Base-by-base conservation (phyloP, 2,797 vertebrate genomes). In the Poeciliopsis gracilis region DNA sequence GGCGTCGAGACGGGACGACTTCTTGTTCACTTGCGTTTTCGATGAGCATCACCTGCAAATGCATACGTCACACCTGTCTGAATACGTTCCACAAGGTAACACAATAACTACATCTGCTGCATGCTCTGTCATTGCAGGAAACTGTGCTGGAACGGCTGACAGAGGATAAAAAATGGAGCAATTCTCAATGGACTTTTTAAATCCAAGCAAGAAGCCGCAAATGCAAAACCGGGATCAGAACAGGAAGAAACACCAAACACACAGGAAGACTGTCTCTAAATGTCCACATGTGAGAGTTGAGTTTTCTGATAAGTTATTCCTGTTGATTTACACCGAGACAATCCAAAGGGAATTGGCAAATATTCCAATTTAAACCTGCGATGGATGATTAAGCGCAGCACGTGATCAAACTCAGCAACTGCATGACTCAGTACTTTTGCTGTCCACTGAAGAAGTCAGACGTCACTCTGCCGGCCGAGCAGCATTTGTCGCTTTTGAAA, bases 401-500 rank as follows among this genome's bases (percentile, higher is more conserved):
- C 63, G 12, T 67, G 25, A 67, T 67, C 20, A 23, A 67, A 12
- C 63, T 38, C 9, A 4, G 30, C 33, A 63, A 20, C 16, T 20
- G 2, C 57, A 30, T 30, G 57, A 59, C 13, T 30, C 16, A 3
- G 16, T 15, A 30, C 5, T 30, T 59, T 61, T 66, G 20, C 13
- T 25, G 20, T 41, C 23, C 20, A 23, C 63, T 67, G 9, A 41
- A 67, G 36, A 67, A 46, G 55, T 57, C 25, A 33, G 0, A 81
- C n/a, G 13, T 0, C 41, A 46, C 51, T 75, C n/a, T 30, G 36
- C 53, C 72, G 33, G 45, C 45, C 0, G 15, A 63, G 45, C 25
- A 41, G 57, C 41, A 59, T 59, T 38, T 23, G 2, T 11, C 20
- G 45, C 76, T 78, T 43, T 46, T 41, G 75, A 82, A 83, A 82